These are phyloP conservation scores for Mastigias papua DNA, from an alignment of 30 jellyfish, hydroid and myxozoan species.

Conservation along the genomic window DNA sequence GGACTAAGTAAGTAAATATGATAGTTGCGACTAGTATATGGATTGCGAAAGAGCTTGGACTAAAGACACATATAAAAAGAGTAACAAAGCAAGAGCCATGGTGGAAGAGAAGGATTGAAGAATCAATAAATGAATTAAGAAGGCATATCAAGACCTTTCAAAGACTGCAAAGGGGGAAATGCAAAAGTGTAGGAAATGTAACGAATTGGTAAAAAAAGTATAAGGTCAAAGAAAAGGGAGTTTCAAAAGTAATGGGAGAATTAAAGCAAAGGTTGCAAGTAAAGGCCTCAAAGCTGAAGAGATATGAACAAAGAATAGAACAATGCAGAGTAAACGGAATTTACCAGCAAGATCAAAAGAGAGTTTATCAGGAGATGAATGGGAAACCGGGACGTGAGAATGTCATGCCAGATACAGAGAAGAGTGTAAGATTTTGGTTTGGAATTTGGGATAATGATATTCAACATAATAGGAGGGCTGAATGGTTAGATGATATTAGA, in stretches of 20 bases:
- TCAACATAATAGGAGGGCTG: slow-evolving; percentile 13
- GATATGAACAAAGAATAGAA: slow-evolving; percentile 5
- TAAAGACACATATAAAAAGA: background rate
- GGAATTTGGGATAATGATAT: slow-evolving; percentile 4
- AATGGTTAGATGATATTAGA: background rate
- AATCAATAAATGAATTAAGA: background rate
- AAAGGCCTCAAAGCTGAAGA: slow-evolving; percentile 5
- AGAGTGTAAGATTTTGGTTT: slow-evolving; percentile 14
- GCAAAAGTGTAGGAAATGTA: background rate
- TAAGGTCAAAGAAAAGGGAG: background rate
- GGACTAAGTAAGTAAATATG: background rate
- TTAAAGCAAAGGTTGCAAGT: slow-evolving; percentile 8
- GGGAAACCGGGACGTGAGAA: background rate
- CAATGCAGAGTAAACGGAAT: slow-evolving; percentile 7
- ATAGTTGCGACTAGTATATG: background rate
- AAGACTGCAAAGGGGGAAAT: background rate
- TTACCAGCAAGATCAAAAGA: slow-evolving; percentile 2
- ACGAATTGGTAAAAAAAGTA: background rate
- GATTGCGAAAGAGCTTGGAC: background rate
- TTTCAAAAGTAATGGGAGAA: background rate
- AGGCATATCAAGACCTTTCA: background rate
- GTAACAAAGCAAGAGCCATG: background rate
- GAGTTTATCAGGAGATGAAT: background rate
- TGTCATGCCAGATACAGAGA: slow-evolving; percentile 12
- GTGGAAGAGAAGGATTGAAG: background rate